Conservation (phyloP, 2,888 invertebrate genomes). For the Fragum sueziense region DNA sequence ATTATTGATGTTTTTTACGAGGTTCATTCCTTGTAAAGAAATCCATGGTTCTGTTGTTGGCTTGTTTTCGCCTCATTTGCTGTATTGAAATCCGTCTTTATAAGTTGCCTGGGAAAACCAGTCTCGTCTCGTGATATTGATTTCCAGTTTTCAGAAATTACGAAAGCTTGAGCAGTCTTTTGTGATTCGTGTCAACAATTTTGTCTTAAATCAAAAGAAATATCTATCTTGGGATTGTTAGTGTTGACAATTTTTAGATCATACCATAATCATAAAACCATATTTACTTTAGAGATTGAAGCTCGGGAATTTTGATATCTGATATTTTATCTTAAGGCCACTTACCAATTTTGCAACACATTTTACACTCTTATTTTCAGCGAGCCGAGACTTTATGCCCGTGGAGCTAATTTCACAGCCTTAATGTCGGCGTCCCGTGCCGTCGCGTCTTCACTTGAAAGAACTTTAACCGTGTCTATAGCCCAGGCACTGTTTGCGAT, state of each 20-base stretch:
- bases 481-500: too few species aligned
- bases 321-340: too few species aligned
- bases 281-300: not conserved
- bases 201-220: slow-evolving; percentile 20
- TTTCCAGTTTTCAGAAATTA: not conserved
- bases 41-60: not conserved
- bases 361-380: too few species aligned
- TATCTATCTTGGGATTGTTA: slow-evolving; percentile 4
- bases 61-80: not conserved
- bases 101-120: not conserved
- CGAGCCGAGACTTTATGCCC: too few species aligned
- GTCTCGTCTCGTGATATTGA: not conserved
- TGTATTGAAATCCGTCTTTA: not conserved
- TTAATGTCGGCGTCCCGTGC: too few species aligned
- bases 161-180: not conserved
- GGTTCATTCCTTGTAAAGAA: too few species aligned
- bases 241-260: slow-evolving; percentile 7
- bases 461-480: too few species aligned
- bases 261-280: slow-evolving; percentile 5
- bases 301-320: too few species aligned
- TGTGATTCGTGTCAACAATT: slow-evolving; percentile 6
- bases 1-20: too few species aligned
- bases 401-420: too few species aligned
- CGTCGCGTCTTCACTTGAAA: too few species aligned
- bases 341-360: too few species aligned